Evolutionary conservation across 2,113 vertebrate species (phyloP), one percentile per base, ranked within the genome.

Genomic region (Rutilus rutilus): DNA sequence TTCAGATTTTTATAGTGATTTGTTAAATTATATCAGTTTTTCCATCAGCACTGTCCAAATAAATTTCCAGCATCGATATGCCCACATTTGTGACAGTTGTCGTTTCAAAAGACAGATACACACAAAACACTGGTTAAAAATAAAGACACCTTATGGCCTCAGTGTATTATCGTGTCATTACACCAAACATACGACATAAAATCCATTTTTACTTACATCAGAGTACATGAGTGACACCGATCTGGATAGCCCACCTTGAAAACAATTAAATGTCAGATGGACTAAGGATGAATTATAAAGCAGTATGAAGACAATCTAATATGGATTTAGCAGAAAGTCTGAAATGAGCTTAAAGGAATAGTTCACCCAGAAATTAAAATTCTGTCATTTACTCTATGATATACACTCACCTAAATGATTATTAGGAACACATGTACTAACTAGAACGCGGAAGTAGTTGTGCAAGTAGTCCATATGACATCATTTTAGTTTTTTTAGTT

Each of bases 221-320:
- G 2, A 23, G 42, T 42, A 1, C 42, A 42, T 42, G 42, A 0
- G 0, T 30, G 30, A 9, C 10, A 9, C 8, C 42, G 10, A 9
- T 10, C 21, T 8, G 19, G 2, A 2, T 10, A 0, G 0, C 23
- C 3, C 2, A n/a, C 0, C 59, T 60, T 60, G 23, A n/a, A n/a
- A 25, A 60, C 1, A n/a, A 60, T 60, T 1, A 60, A 23, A 60
- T 62, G n/a, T 62, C n/a, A 62, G 11, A 62, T 27, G 25, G 25
- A 62, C n/a, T 6, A 0, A 14, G 4, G 4, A 62, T 62, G 4
- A 27, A 27, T 11, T 14, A 62, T 27, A 62, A 62, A 25, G n/a
- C 60, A 62, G n/a, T 27, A 62, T 62, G 60, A 27, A 62, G 4
- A 62, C n/a, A 62, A 5, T 4, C 1, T 62, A 62, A 27, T 62